Evolutionary conservation across 2,113 vertebrate species (phyloP), one percentile per base, ranked within the genome.

Genomic region (Macquaria ambigua): DNA sequence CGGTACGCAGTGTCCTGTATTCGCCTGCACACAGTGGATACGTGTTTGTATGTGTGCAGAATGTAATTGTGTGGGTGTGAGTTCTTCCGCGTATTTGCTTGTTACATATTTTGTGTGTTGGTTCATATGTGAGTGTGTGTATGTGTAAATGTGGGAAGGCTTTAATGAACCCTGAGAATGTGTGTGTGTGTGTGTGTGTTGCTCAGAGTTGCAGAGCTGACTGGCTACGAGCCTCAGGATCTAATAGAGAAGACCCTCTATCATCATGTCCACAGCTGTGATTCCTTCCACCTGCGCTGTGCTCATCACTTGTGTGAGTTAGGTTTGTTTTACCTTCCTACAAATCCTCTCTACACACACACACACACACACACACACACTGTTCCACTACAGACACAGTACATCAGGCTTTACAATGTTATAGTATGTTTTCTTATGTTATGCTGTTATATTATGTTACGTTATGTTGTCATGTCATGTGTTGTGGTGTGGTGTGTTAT

Each of bases 211-310:
- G 97, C 98, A 3, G 98, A 99, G 87, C 94, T 99, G 91, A 99
- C 98, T 0, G 98, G 98, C n/a, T 99, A 98, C 0, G 98, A 99
- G 93, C 98, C 98, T 73, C 98, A 99, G 96, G 98, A 99, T 94
- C 93, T 99, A 79, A 99, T 99, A 46, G 98, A 99, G 95, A 99
- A 99, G 96, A 99, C 98, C 1, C 96, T 99, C 59, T 99, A 99
- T 84, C 98, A 99, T 81, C 98, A 99, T 5, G 98, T 99, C 66
- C 98, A 99, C 18, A 97, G 97, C 94, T 99, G 98, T 67, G 98
- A 99, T 94, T 98, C 97, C 81, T 99, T 99, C 92, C 98, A 99
- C 89, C 95, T 99, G 74, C 97, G 98, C 76, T 99, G 97, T 9
- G 98, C 98, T 1, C 98, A 99, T 92, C 98, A 99, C 89, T 93